These are phyloP conservation scores for Indri indri DNA, from an alignment of 2,113 vertebrate genomes.

Conservation along the genomic window DNA sequence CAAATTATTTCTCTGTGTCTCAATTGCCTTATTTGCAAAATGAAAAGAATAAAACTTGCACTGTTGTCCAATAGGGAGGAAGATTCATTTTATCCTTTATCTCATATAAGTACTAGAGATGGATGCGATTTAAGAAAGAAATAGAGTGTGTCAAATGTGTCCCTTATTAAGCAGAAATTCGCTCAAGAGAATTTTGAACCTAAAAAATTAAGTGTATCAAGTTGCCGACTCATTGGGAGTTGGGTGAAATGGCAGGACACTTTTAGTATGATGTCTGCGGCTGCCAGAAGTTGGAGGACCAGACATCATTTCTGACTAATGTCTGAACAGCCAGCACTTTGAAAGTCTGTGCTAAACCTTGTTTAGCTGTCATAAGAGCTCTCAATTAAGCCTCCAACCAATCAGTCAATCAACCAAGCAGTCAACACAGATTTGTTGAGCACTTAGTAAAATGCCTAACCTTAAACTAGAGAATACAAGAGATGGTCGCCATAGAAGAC, in stretches of 20 bases:
- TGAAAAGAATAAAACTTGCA: constrained; percentile 16
- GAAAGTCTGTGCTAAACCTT: constrained; percentile 48
- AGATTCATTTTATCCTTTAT: constrained; percentile 41
- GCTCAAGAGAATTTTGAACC: constrained; percentile 45
- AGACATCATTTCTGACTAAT: constrained; percentile 53
- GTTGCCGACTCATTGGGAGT: not conserved
- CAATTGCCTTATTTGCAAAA: constrained; percentile 20
- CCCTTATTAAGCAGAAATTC: constrained; percentile 40
- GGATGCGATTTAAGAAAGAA: constrained; percentile 35
- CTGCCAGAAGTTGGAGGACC: not conserved
- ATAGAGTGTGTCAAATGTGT: not conserved
- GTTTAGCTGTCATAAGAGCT: constrained; percentile 33
- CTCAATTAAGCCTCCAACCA: constrained; percentile 42
- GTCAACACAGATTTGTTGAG: constrained; percentile 43
- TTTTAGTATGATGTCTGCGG: constrained; percentile 28
- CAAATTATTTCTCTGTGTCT: constrained; percentile 3
- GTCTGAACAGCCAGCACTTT: constrained; percentile 28
- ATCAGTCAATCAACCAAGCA: not conserved
- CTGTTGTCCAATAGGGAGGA: not conserved
- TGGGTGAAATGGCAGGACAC: constrained; percentile 28
- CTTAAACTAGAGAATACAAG: constrained; percentile 34
- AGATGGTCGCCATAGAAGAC: constrained; percentile 10
- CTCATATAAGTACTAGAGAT: not conserved
- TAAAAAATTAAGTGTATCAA: constrained; percentile 35
- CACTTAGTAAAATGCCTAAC: constrained; percentile 41